Base-by-base conservation (phyloP, 2,888 invertebrate genomes). In the Loripinus fragilis region DNA sequence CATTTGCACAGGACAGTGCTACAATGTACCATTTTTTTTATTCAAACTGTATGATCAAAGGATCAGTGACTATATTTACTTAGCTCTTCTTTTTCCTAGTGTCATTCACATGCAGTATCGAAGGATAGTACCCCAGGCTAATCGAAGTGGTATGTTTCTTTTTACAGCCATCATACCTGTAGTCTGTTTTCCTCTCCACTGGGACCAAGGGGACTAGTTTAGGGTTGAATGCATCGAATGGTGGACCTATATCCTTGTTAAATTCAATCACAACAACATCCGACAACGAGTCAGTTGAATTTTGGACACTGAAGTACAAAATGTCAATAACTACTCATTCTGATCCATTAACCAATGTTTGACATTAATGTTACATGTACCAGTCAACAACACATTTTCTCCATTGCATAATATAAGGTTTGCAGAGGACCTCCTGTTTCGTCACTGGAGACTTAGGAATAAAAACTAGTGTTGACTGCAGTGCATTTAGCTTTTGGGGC, bases 81-180 rank as follows among this genome's bases (percentile, higher is more conserved):
- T 30, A 70, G 1, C 64, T 87, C 79, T 10, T 75, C 81, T 20
- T n/a, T 76, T 17, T 1, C 85, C 87, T 35, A 86, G 85, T 8
- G 86, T 86, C 86, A 87, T 86, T 0, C 87, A 81, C 68, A 86
- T 85, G 55, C 87, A 86, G 12, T 60, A 42, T 33, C 86, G 86
- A 17, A 85, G 85, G n/a, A 85, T 85, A 12, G n/a, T n/a, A n/a
- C n/a, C n/a, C n/a, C n/a, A n/a, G n/a, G n/a, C n/a, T n/a, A n/a
- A n/a, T n/a, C n/a, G n/a, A n/a, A n/a, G n/a, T n/a, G n/a, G n/a
- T n/a, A n/a, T n/a, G n/a, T n/a, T n/a, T n/a, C n/a, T n/a, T n/a
- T n/a, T n/a, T n/a, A n/a, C n/a, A n/a, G n/a, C n/a, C n/a, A n/a
- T n/a, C n/a, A n/a, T n/a, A n/a, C n/a, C n/a, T n/a, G n/a, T n/a